Conservation (phyloP, 2,797 vertebrate genomes). For the Argya squamiceps region DNA sequence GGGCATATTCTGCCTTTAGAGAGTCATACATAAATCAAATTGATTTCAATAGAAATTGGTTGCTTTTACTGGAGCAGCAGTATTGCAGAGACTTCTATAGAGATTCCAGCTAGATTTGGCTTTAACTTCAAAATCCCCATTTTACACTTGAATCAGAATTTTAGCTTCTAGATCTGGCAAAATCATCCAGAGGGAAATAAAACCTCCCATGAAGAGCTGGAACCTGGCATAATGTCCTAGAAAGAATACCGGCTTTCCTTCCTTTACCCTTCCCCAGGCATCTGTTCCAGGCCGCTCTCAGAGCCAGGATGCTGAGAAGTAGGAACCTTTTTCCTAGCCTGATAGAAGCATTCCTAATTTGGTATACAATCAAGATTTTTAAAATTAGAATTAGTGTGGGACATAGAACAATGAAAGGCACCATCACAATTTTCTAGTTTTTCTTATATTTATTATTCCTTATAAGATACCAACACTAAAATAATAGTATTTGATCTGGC, state of each 20-base stretch:
- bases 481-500: neutral
- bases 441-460: neutral
- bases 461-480: neutral
- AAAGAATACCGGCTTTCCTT: neutral
- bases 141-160: slow-evolving; percentile 10
- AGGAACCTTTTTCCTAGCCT: neutral
- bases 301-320: neutral
- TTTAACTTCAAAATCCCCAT: neutral
- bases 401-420: neutral
- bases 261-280: neutral
- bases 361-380: neutral
- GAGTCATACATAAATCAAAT: neutral
- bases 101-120: neutral
- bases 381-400: neutral
- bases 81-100: neutral
- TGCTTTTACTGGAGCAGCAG: neutral
- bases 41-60: neutral
- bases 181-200: neutral
- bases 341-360: neutral
- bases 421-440: neutral
- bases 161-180: neutral
- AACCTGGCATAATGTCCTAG: neutral
- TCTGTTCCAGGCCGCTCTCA: neutral
- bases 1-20: neutral
- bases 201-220: neutral